These are phyloP conservation scores for Heteropelma amictum DNA, from an alignment of 2,888 invertebrate species.

Conservation along the genomic window DNA sequence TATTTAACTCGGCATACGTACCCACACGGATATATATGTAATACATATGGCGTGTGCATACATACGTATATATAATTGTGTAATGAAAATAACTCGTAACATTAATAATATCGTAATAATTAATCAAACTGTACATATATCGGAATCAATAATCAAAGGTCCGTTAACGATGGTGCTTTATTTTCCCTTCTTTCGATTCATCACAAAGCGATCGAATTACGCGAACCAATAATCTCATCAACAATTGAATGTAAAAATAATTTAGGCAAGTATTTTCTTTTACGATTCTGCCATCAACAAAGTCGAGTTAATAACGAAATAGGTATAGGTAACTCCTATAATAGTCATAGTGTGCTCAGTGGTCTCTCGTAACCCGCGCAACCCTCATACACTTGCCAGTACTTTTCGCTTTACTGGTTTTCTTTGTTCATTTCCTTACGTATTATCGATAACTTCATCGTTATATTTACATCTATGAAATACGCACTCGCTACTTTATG, in stretches of 20 bases:
- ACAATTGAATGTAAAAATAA: slow-evolving; percentile 54
- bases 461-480: slow-evolving; percentile 70
- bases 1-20: slow-evolving; percentile 69
- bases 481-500: slow-evolving; percentile 62
- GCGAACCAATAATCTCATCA: slow-evolving; percentile 29
- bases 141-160: slow-evolving; percentile 63
- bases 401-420: not conserved
- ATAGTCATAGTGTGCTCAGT: slow-evolving; percentile 24
- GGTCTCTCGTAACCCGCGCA: slow-evolving; percentile 19
- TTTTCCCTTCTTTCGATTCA: not conserved
- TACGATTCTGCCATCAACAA: slow-evolving; percentile 14
- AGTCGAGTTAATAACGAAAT: slow-evolving; percentile 39
- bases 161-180: slow-evolving; percentile 20
- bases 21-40: slow-evolving; percentile 13
- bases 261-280: slow-evolving; percentile 19
- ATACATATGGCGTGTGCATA: slow-evolving; percentile 64
- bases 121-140: slow-evolving; percentile 70
- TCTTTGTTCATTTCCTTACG: slow-evolving; percentile 20
- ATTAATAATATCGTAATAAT: slow-evolving; percentile 62
- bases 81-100: slow-evolving; percentile 67
- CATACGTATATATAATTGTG: slow-evolving; percentile 66
- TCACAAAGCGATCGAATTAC: slow-evolving; percentile 4
- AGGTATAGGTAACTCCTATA: slow-evolving; percentile 18
- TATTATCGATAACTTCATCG: slow-evolving; percentile 49
- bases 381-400: slow-evolving; percentile 18